phyloP scores from a whole-genome alignment of 2,113 vertebrate genomes.

The Myocastor coypus region DNA sequence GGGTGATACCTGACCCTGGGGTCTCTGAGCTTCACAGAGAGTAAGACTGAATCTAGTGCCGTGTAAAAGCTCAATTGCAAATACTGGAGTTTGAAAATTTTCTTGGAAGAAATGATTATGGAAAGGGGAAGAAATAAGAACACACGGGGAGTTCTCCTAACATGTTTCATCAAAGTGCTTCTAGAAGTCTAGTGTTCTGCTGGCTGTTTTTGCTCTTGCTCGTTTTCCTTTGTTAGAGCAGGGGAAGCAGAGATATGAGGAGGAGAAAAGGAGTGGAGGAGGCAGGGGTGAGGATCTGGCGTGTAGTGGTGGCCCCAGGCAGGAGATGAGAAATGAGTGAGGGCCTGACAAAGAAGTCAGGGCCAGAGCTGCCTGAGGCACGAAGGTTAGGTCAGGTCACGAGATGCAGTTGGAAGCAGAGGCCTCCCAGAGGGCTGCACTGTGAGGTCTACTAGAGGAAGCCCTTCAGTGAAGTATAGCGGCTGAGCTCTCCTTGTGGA shows the following conservation, averaged over 20 bases:
- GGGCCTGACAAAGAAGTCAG: not conserved
- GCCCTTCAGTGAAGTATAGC: not conserved
- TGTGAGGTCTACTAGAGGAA: not conserved
- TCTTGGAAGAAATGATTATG: not conserved
- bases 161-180: not conserved
- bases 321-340: not conserved
- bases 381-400: not conserved
- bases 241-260: not conserved
- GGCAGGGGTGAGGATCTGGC: not conserved
- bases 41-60: not conserved
- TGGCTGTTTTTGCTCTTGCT: not conserved
- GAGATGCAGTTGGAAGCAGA: not conserved
- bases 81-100: not conserved
- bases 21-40: not conserved
- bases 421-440: not conserved
- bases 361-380: not conserved
- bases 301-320: not conserved
- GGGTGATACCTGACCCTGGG: not conserved
- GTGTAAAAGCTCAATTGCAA: no score
- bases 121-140: not conserved
- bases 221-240: not conserved
- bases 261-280: not conserved
- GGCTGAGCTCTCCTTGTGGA: not conserved
- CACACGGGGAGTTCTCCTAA: not conserved
- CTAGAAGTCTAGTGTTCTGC: not conserved